phyloP scores from a whole-genome alignment of 30 jellyfish, hydroid and myxozoan genomes.

The Clytia hemisphaerica region DNA sequence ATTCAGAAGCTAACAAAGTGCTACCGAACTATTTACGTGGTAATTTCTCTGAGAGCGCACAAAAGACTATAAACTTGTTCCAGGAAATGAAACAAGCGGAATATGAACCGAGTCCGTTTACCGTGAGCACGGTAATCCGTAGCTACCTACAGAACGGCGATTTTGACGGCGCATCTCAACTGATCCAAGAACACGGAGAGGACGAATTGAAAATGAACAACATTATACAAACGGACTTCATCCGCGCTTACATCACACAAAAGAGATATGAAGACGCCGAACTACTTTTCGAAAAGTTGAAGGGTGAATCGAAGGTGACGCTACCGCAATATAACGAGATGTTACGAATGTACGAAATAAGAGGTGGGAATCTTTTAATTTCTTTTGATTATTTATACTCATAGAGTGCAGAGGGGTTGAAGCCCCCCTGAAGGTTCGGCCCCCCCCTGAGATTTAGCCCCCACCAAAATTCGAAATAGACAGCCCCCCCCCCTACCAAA shows the following conservation, averaged over 20 bases:
- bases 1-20: slow-evolving; percentile 4
- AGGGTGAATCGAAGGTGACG: background rate
- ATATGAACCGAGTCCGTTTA: background rate
- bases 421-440: no score
- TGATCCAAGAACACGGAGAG: slow-evolving; percentile 14
- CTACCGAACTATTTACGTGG: background rate
- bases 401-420: no score
- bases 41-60: slow-evolving; percentile 23
- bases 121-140: background rate
- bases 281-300: background rate
- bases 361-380: slow-evolving; percentile 3
- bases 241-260: slow-evolving; percentile 2
- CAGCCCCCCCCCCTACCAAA: no score
- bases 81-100: slow-evolving; percentile 48
- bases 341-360: slow-evolving; percentile 19
- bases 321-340: slow-evolving; percentile 8
- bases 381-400: no score
- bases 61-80: slow-evolving; percentile 38
- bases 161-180: slow-evolving; percentile 1
- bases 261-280: slow-evolving; percentile 22
- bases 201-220: background rate
- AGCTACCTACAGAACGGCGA: background rate
- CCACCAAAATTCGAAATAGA: no score
- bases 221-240: background rate
- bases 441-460: no score